Conservation (phyloP, 1,140 invertebrate genomes). For the Aphaenogaster ashmeadi region DNA sequence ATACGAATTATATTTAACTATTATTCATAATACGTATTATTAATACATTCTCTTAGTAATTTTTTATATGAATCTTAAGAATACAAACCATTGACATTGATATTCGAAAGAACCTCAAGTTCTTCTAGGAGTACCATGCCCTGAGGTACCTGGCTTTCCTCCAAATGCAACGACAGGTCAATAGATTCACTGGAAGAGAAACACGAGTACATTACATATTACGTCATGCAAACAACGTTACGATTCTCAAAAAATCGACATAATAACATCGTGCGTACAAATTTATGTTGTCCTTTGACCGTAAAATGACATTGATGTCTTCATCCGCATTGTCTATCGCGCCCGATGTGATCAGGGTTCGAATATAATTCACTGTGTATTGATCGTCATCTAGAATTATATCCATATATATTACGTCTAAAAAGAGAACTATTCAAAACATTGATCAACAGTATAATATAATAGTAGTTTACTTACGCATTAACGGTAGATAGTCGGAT, state of each 20-base stretch:
- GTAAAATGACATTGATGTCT: background rate
- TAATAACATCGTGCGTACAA: background rate
- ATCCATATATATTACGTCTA: background rate
- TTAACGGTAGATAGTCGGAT: background rate
- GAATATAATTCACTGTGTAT: background rate
- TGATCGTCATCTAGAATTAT: background rate
- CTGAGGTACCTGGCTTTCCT: background rate
- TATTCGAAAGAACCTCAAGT: background rate
- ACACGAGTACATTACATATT: background rate
- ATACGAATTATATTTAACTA: background rate
- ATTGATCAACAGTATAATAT: background rate
- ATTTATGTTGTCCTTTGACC: background rate
- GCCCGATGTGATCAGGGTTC: background rate
- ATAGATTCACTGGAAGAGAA: background rate
- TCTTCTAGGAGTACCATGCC: background rate
- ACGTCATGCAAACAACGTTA: background rate
- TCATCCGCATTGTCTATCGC: background rate
- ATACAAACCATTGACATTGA: background rate
- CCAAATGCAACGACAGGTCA: background rate
- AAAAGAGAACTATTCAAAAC: background rate
- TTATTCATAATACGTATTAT: background rate
- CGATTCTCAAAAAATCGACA: background rate
- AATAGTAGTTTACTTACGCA: background rate
- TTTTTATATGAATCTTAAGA: slow-evolving; percentile 3
- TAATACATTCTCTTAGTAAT: background rate